These are phyloP conservation scores for Stegostoma tigrinum DNA, from an alignment of 2,113 vertebrate species.

Conservation along the genomic window DNA sequence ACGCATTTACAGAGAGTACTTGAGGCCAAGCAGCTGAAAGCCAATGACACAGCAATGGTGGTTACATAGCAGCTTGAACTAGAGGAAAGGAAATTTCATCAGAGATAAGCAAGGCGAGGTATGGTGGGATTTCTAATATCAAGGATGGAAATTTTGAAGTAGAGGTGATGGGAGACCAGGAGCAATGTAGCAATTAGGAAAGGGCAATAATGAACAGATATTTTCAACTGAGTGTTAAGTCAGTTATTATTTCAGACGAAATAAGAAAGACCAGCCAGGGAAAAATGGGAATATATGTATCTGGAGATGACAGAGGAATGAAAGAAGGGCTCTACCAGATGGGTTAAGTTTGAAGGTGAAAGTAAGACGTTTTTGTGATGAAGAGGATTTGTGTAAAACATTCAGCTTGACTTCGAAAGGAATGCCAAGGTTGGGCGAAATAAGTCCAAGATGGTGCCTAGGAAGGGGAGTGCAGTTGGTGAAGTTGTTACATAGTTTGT, in stretches of 20 bases:
- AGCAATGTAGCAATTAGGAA: background rate
- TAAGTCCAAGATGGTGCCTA: background rate
- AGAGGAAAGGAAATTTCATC: background rate
- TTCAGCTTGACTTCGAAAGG: background rate
- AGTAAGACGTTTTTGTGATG: background rate
- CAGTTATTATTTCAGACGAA: background rate
- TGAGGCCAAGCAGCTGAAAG: background rate
- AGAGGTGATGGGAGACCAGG: background rate
- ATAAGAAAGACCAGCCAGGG: background rate
- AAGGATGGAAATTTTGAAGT: background rate
- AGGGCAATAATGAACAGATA: background rate
- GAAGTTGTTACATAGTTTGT: background rate
- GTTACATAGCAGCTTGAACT: background rate
- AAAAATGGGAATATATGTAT: background rate
- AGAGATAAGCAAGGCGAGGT: background rate
- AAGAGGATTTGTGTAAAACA: background rate
- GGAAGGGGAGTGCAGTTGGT: background rate
- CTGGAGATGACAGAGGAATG: background rate
- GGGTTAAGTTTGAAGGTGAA: background rate
- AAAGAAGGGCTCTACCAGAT: background rate
- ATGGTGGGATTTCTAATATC: background rate
- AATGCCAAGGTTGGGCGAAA: background rate
- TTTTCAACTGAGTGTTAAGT: background rate
- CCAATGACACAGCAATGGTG: background rate
- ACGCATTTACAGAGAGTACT: background rate